phyloP scores from a whole-genome alignment of 2,113 vertebrate species.

The Dasyornis broadbenti region DNA sequence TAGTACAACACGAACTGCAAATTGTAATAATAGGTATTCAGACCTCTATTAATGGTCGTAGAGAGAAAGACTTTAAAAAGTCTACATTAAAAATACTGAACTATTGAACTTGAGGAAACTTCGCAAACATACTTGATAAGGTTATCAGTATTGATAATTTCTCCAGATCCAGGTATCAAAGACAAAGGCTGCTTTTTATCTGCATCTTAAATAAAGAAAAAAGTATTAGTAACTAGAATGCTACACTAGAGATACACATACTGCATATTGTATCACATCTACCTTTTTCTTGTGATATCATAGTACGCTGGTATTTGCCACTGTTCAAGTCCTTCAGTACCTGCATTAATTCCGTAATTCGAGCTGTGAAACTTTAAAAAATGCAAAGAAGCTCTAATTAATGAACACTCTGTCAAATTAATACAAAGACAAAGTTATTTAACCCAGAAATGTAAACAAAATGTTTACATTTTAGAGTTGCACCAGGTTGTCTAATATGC shows the following conservation, averaged over 20 bases:
- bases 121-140: slow-evolving; percentile 86
- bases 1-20: background rate
- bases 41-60: background rate
- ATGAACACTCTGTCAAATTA: background rate
- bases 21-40: background rate
- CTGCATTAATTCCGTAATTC: slow-evolving; percentile 94
- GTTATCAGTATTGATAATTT: slow-evolving; percentile 86
- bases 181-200: slow-evolving; percentile 62
- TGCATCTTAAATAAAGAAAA: slow-evolving; percentile 64
- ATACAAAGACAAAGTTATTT: background rate
- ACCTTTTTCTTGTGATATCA: slow-evolving; percentile 90
- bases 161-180: slow-evolving; percentile 87
- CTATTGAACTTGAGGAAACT: background rate
- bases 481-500: background rate
- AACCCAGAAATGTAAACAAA: background rate
- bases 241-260: background rate
- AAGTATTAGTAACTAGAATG: slow-evolving; percentile 1
- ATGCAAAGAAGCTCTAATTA: background rate
- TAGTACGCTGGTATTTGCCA: slow-evolving; percentile 94
- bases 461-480: background rate
- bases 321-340: slow-evolving; percentile 92
- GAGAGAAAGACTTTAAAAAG: background rate
- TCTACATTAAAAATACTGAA: background rate
- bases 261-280: background rate
- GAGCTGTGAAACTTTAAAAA: slow-evolving; percentile 84